Conservation (phyloP, 2,888 invertebrate species). For the Tipula vernalis region DNA sequence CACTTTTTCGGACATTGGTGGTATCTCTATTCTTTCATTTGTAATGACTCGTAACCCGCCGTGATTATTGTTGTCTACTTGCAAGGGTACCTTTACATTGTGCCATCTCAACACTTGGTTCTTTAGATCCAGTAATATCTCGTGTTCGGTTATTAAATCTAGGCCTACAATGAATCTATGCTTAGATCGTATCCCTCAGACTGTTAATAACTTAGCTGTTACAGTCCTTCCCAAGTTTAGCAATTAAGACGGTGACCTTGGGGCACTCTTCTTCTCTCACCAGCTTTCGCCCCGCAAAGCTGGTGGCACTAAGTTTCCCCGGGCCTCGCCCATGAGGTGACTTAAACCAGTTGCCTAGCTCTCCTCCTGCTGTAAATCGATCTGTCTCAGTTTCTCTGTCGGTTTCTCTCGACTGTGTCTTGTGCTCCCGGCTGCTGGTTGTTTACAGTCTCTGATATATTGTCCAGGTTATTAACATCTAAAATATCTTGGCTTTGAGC, state of each 20-base stretch:
- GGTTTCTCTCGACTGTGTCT: background rate
- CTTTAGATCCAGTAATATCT: no score
- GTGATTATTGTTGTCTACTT: background rate
- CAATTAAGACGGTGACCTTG: background rate
- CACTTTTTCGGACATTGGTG: background rate
- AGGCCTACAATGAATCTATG: background rate
- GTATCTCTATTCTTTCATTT: background rate
- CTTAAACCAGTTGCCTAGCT: background rate
- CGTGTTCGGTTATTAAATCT: no score
- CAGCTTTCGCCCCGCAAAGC: no score
- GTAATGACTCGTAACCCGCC: background rate
- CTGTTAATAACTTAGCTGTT: background rate
- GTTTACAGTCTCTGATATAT: background rate
- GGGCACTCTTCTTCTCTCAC: background rate
- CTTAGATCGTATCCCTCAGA: background rate
- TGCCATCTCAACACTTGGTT: background rate
- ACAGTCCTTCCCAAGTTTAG: no score
- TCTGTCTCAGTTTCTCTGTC: background rate
- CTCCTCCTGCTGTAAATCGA: background rate
- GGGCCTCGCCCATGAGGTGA: background rate
- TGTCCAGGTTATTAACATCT: no score
- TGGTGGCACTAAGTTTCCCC: no score
- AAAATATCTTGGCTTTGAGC: no score
- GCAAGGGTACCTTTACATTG: background rate
- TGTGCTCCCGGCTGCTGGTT: no score